These are phyloP conservation scores for Hirundo rustica DNA, from an alignment of 2,797 vertebrate species.

Conservation along the genomic window DNA sequence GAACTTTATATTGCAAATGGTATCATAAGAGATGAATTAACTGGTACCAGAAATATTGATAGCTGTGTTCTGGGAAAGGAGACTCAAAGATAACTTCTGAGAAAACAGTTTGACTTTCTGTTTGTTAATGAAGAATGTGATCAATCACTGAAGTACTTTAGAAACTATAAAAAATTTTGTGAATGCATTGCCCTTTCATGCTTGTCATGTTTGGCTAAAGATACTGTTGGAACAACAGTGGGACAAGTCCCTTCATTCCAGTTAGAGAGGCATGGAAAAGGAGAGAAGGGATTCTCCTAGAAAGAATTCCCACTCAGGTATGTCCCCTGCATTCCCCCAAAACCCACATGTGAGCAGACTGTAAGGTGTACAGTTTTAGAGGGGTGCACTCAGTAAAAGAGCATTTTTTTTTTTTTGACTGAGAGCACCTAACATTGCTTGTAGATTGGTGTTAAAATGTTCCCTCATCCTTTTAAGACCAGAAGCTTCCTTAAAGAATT, in stretches of 20 bases:
- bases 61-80: not conserved
- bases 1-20: not conserved
- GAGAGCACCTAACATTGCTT: rapidly evolving
- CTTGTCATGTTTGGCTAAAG: not conserved
- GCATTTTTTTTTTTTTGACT: not conserved
- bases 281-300: not conserved
- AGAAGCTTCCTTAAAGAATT: not conserved
- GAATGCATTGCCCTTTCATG: not conserved
- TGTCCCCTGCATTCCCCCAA: not conserved
- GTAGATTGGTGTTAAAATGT: not conserved
- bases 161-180: not conserved
- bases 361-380: not conserved
- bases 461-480: not conserved
- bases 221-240: not conserved
- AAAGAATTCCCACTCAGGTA: not conserved
- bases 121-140: not conserved
- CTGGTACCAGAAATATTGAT: not conserved
- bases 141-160: not conserved
- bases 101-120: not conserved
- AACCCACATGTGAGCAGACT: not conserved
- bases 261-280: not conserved
- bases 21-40: slow-evolving; percentile 1
- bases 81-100: not conserved
- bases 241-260: not conserved
- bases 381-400: not conserved